Evolutionary conservation across 2,888 invertebrate species (phyloP).

Genomic region (Spisula solida): DNA sequence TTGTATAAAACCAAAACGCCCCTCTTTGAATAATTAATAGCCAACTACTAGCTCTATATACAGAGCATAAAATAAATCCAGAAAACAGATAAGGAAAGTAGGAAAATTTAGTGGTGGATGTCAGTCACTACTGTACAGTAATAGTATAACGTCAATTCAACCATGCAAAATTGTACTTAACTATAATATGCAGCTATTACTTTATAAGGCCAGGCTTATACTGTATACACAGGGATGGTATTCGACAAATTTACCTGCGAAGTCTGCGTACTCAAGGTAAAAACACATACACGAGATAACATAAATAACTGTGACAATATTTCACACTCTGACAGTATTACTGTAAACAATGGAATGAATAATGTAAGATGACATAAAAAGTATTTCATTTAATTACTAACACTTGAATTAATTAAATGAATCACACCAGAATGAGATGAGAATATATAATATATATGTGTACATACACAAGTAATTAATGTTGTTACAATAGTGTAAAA

Average conservation of each 20-base stretch:
- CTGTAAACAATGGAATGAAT: neutral
- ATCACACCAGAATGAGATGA: neutral
- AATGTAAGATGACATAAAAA: neutral
- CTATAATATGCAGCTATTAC: neutral
- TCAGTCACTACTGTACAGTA: neutral
- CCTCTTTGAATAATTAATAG: constrained; percentile 30
- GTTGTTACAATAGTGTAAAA: too few species aligned
- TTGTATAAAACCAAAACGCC: neutral
- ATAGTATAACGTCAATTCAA: constrained; percentile 5
- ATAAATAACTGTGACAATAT: neutral
- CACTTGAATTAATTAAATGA: neutral
- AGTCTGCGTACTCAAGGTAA: too few species aligned
- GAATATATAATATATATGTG: too few species aligned
- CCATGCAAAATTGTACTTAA: constrained; percentile 1
- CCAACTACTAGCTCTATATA: neutral
- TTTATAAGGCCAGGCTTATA: neutral
- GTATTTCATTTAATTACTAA: neutral
- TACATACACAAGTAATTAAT: too few species aligned
- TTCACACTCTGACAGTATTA: neutral
- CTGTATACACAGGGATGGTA: neutral
- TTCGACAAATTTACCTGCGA: too few species aligned
- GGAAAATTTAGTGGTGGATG: neutral
- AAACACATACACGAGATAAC: neutral
- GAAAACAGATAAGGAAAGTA: neutral
- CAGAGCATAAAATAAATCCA: neutral